Conservation (phyloP, 2,113 vertebrate genomes). For the Labeo catla region DNA sequence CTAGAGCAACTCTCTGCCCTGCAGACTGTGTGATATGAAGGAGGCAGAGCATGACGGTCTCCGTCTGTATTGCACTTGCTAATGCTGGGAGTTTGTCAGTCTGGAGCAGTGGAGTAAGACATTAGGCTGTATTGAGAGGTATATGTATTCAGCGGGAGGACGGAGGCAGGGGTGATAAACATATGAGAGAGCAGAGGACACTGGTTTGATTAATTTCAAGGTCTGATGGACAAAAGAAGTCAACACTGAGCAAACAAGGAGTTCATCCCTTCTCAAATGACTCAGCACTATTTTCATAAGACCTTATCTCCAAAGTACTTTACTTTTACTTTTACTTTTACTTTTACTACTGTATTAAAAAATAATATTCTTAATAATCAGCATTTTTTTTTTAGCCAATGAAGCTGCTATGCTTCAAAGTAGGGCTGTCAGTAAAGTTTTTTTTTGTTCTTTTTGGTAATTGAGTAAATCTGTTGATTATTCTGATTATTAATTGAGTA, state of each 20-base stretch:
- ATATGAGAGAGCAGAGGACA: not conserved
- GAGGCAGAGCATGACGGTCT: constrained; percentile 5
- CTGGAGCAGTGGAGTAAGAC: not conserved
- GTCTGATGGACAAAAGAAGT: not conserved
- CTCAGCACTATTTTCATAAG: not conserved
- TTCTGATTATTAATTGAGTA: too few species aligned
- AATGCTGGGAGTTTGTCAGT: constrained; percentile 20
- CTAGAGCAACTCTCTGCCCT: constrained; percentile 2
- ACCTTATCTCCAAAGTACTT: not conserved
- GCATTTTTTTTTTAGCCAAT: too few species aligned
- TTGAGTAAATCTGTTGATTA: too few species aligned
- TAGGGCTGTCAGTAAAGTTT: too few species aligned
- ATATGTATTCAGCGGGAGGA: not conserved
- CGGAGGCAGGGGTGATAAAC: not conserved
- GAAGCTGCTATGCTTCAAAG: too few species aligned
- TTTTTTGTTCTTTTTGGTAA: too few species aligned
- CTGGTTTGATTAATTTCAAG: not conserved
- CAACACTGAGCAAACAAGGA: not conserved
- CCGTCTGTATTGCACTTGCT: not conserved
- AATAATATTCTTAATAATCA: too few species aligned
- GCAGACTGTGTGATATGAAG: constrained; percentile 28
- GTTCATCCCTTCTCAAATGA: not conserved
- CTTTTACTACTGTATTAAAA: too few species aligned
- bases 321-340: not conserved
- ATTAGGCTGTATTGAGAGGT: constrained; percentile 1